phyloP scores from a whole-genome alignment of 2,888 invertebrate species.

The Mesorhabditis sp. region DNA sequence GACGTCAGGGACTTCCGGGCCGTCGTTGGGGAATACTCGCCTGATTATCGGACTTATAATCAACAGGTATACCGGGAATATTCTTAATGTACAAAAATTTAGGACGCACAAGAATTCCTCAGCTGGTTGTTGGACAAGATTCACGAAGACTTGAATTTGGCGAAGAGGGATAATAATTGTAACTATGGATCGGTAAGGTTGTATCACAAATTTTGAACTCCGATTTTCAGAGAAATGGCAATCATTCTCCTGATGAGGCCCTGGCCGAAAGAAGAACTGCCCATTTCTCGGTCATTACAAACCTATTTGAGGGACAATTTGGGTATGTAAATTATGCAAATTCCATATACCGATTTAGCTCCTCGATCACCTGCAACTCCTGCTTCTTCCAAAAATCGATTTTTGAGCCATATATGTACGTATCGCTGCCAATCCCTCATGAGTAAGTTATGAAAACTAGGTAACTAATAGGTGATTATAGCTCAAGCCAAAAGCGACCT shows the following conservation, averaged over 20 bases:
- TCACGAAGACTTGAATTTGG: not conserved
- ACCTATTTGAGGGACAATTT: slow-evolving; percentile 1
- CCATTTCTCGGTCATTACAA: slow-evolving; percentile 1
- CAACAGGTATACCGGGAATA: not conserved
- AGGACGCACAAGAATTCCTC: slow-evolving; percentile 20
- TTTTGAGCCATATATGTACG: slow-evolving; percentile 4
- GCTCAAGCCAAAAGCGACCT: not conserved
- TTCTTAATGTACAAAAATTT: not conserved
- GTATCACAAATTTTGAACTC: not conserved
- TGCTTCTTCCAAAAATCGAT: not conserved
- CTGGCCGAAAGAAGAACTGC: slow-evolving; percentile 2
- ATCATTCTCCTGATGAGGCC: not conserved
- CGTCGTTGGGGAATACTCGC: not conserved
- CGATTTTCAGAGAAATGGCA: slow-evolving; percentile 3
- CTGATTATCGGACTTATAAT: slow-evolving; percentile 3
- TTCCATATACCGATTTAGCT: not conserved
- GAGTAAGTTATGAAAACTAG: not conserved
- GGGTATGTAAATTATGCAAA: not conserved
- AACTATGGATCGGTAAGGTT: not conserved
- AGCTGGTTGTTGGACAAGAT: slow-evolving; percentile 7
- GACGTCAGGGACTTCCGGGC: slow-evolving; percentile 5
- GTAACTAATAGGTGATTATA: too few species aligned
- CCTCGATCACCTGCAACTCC: not conserved
- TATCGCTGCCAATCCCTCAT: slow-evolving; percentile 4
- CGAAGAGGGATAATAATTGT: slow-evolving; percentile 6